A percentile compares a stretch with the other conserved stretches of the same genome.
Evolutionary conservation across 1,140 invertebrate species (phyloP).

Genomic region (Cotesia typhae): DNA sequence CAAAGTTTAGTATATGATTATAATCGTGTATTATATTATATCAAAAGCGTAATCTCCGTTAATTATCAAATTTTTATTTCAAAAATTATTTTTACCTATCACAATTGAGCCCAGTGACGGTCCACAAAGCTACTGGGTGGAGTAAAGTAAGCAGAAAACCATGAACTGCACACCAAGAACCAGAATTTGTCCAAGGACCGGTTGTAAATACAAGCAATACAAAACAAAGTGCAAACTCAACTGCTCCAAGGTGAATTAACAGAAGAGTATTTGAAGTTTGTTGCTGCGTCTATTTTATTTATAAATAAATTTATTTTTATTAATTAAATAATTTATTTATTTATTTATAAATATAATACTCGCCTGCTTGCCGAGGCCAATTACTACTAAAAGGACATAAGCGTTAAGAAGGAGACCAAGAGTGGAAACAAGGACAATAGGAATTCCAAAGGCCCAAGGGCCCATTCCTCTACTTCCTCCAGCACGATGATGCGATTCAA

Average conservation of each 20-base stretch:
- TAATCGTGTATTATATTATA: neutral
- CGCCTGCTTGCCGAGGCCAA: constrained; percentile 59
- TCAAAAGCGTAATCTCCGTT: neutral
- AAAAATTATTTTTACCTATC: constrained; percentile 65
- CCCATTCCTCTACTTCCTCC: constrained; percentile 59
- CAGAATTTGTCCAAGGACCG: constrained; percentile 63
- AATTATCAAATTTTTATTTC: neutral
- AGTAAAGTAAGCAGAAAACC: constrained; percentile 75
- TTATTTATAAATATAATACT: neutral
- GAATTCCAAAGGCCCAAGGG: constrained; percentile 68
- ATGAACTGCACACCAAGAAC: constrained; percentile 70
- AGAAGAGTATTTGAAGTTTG: constrained; percentile 73
- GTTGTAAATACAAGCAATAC: constrained; percentile 68
- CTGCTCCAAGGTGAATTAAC: constrained; percentile 75
- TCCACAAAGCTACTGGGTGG: constrained; percentile 80
- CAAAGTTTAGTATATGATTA: constrained; percentile 30
- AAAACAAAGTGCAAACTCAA: constrained; percentile 73
- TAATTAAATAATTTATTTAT: neutral
- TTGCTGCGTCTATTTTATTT: constrained; percentile 55
- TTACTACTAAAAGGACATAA: constrained; percentile 69
- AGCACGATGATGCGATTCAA: neutral
- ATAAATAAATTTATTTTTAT: neutral
- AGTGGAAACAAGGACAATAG: constrained; percentile 69
- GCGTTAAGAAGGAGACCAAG: constrained; percentile 70
- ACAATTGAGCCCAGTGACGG: constrained; percentile 80